Evolutionary conservation across 2,797 vertebrate species (phyloP), one percentile per base, ranked within the genome.

Genomic region (Gymnoscopelus microlampas): DNA sequence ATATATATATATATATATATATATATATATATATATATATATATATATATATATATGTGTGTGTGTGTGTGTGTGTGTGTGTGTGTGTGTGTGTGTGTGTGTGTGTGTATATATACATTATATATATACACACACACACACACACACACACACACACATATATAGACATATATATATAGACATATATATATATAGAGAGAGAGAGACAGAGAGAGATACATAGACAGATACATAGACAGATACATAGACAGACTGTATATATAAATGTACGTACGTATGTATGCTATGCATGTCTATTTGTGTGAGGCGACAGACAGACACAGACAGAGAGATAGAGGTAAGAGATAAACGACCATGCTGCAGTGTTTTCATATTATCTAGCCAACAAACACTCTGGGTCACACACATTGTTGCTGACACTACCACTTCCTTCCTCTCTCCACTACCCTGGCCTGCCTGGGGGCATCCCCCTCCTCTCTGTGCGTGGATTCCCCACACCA

Each of bases 391-490:
- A 74, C 51, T 35, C 48, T 59, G 26, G 48, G 12, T 51, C 35
- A 56, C 69, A 64, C 66, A 68, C 24, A 81, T 83, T 84, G 39
- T 73, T 73, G 66, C 74, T 85, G 70, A 84, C 74, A 77, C 66
- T 64, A 79, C 82, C 76, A 57, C 66, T 81, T 80, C 70, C 71
- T 54, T 23, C 24, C 26, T 48, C 58, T 26, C 55, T 74, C 54
- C 53, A 49, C 60, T 61, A 44, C 14, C 56, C 39, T 24, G 19
- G 14, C n/a, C 0, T 44, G 12, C 35, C 9, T 9, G 32, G 50
- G 66, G 50, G 23, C 39, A 55, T 54, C 35, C 59, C 57, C 66
- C 50, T 5, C 12, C 12, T 15, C 39, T 5, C 49, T 15, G 24
- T 35, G n/a, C 12, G 63, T 67, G 60, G 73, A 35, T 66, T 35